Evolutionary conservation across 2,888 invertebrate genomes (phyloP), one percentile per base, ranked within the genome.

Genomic region (Ormyrus rosae): DNA sequence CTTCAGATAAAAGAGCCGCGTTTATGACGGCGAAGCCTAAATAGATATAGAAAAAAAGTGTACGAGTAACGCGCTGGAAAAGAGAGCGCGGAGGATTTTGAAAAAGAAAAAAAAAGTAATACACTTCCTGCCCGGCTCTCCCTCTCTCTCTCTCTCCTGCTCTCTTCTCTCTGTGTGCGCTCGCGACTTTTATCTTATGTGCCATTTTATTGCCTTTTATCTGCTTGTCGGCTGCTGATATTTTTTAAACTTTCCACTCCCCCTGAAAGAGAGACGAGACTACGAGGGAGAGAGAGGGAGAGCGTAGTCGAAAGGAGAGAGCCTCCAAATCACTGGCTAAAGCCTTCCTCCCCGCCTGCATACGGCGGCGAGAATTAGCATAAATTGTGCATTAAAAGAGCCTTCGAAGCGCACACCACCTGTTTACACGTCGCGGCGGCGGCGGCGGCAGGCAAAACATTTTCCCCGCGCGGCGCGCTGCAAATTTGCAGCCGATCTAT

Each of bases 161-260:
- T 34, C 34, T 34, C 34, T 34, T 34, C 34, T 34, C 34, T 34
- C n/a, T 9, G 58, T 19, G 67, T 48, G 58, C 4, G 69, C 11
- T 34, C 51, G 68, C 72, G 19, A 6, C 60, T 75, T 34, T 80
- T 80, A 80, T 80, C 80, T 71, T 53, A 34, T 34, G 74, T 70
- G 67, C 56, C 80, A 71, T 76, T 80, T 80, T 80, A 80, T 80
- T 81, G 68, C 63, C 67, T 69, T 80, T 80, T 80, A 81, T 81
- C 76, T 75, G 75, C n/a, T 80, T 34, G 61, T 51, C 69, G 58
- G n/a, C 63, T 55, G 46, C 67, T 76, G 76, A 67, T 63, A 71
- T 73, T 77, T 80, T 73, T 81, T 72, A 76, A 76, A 72, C 80
- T 80, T 81, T 81, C 80, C 76, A 68, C 76, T 81, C 60, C 19